A percentile compares a stretch with the other conserved stretches of the same genome.
Evolutionary conservation across 2,888 invertebrate genomes (phyloP).

Genomic region (Calliopum simillimum): DNA sequence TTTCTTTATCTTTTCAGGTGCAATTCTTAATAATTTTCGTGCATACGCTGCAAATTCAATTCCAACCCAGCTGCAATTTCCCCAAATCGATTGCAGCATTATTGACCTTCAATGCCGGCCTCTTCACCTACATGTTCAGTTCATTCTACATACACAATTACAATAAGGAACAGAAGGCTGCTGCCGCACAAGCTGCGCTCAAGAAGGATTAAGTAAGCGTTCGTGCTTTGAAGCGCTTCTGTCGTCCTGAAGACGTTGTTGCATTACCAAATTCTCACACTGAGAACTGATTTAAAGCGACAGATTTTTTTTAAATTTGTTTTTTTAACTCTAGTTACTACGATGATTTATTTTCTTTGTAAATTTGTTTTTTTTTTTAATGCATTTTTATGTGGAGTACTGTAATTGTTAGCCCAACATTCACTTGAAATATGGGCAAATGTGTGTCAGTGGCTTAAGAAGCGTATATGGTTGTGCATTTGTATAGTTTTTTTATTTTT

Average conservation of each 20-base stretch:
- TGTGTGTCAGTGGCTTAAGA: too few species aligned
- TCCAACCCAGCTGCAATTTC: slow-evolving; percentile 76
- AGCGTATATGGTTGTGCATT: too few species aligned
- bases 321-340: not conserved
- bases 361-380: not conserved
- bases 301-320: too few species aligned
- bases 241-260: not conserved
- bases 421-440: not conserved
- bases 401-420: not conserved
- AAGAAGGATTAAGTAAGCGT: slow-evolving; percentile 54
- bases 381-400: not conserved
- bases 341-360: not conserved
- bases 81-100: slow-evolving; percentile 78
- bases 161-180: slow-evolving; percentile 64
- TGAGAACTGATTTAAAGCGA: not conserved
- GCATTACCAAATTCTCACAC: not conserved
- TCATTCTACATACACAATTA: slow-evolving; percentile 81
- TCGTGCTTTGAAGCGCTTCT: not conserved
- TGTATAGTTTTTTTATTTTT: too few species aligned
- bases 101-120: slow-evolving; percentile 74
- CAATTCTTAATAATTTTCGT: slow-evolving; percentile 82
- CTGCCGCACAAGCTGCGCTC: slow-evolving; percentile 44
- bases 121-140: slow-evolving; percentile 83
- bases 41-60: slow-evolving; percentile 76
- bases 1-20: slow-evolving; percentile 67